These are phyloP conservation scores for Thalpophila matura DNA, from an alignment of 2,888 invertebrate genomes.

Conservation along the genomic window DNA sequence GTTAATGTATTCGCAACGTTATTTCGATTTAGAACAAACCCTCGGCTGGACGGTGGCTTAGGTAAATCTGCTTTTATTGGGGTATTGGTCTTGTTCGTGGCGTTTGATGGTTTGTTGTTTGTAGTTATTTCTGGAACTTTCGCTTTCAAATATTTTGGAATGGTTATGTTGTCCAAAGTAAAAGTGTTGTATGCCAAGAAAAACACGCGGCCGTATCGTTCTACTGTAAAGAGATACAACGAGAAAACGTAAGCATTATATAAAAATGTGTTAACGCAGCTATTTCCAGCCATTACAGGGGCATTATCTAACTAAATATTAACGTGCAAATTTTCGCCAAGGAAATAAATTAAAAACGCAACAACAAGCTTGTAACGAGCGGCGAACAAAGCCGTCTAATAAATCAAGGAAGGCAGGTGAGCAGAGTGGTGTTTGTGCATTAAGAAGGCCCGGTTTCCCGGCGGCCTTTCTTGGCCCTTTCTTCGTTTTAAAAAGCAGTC, in stretches of 20 bases:
- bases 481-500: conserved; percentile 91
- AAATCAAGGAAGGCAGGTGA: conserved; percentile 89
- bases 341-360: conserved; percentile 91
- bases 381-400: conserved; percentile 88
- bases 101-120: background rate
- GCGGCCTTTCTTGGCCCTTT: conserved; percentile 89
- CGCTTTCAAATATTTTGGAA: too few relatives aligned
- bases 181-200: background rate
- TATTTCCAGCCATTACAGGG: conserved; percentile 63
- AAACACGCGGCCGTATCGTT: too few relatives aligned
- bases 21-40: conserved; percentile 80
- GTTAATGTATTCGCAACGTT: conserved; percentile 75
- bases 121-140: too few relatives aligned
- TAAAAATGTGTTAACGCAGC: conserved; percentile 71
- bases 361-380: conserved; percentile 90
- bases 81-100: background rate
- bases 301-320: conserved; percentile 88
- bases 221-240: background rate
- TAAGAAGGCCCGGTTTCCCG: conserved; percentile 88
- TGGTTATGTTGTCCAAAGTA: background rate
- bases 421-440: conserved; percentile 90
- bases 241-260: conserved; percentile 43
- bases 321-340: conserved; percentile 84
- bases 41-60: conserved; percentile 35
- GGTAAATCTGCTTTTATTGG: conserved; percentile 37